phyloP scores from a whole-genome alignment of 2,888 invertebrate species.

The Ecliptopera silaceata region DNA sequence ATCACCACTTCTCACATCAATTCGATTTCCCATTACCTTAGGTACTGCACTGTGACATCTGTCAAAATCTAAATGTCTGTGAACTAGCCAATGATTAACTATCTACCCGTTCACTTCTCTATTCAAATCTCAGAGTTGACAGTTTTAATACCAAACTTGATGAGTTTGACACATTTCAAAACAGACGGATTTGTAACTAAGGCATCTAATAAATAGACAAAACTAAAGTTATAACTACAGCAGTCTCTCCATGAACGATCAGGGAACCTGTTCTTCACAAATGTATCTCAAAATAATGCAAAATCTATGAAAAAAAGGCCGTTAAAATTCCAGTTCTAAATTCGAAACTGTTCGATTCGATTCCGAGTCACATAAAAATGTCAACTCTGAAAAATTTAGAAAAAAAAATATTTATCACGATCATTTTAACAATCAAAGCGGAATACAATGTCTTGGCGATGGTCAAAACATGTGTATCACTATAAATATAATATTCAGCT shows the following conservation, averaged over 20 bases:
- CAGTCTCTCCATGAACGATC: no score
- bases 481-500: slow-evolving; percentile 39
- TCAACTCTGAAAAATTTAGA: slow-evolving; percentile 26
- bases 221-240: no score
- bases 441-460: slow-evolving; percentile 47
- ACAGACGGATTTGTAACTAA: slow-evolving; percentile 31
- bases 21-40: slow-evolving; percentile 16
- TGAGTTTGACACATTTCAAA: slow-evolving; percentile 37
- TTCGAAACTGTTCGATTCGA: slow-evolving; percentile 35
- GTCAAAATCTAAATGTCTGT: slow-evolving; percentile 18
- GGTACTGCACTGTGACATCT: neutral
- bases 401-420: slow-evolving; percentile 40
- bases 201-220: slow-evolving; percentile 7
- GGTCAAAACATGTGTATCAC: slow-evolving; percentile 37
- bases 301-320: slow-evolving; percentile 14
- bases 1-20: slow-evolving; percentile 14
- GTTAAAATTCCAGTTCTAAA: slow-evolving; percentile 28
- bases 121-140: slow-evolving; percentile 34
- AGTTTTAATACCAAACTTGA: slow-evolving; percentile 32
- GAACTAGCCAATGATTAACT: slow-evolving; percentile 28
- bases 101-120: slow-evolving; percentile 23
- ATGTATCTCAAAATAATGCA: neutral
- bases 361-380: slow-evolving; percentile 34
- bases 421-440: slow-evolving; percentile 48
- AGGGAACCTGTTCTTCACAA: no score